Conservation (phyloP, 2,888 invertebrate genomes). For the Alloplasta piceator region DNA sequence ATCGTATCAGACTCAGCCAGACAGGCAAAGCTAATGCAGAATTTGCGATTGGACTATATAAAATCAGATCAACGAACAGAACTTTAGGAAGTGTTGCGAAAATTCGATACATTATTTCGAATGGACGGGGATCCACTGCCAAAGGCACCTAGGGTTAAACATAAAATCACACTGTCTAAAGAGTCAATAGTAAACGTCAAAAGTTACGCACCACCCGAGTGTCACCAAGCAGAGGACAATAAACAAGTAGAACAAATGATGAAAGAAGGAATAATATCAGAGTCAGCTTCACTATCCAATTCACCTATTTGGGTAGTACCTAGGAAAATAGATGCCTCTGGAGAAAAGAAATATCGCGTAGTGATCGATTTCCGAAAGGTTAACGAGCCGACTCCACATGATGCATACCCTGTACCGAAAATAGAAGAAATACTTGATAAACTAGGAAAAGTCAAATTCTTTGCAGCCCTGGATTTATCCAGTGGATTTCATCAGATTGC, state of each 20-base stretch:
- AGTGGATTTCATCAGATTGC: conserved; percentile 70
- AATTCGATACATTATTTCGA: conserved; percentile 14
- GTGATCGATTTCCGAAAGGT: conserved; percentile 52
- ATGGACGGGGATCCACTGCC: too few relatives aligned
- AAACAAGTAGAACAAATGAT: conserved; percentile 17
- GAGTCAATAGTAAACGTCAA: conserved; percentile 15
- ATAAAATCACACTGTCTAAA: conserved; percentile 17
- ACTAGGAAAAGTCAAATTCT: conserved; percentile 65
- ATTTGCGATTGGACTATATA: conserved; percentile 7
- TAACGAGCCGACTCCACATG: conserved; percentile 35
- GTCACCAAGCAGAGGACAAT: conserved; percentile 7
- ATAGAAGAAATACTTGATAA: conserved; percentile 65
- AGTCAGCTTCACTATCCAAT: too few relatives aligned
- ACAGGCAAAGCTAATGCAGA: conserved; percentile 11
- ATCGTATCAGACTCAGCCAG: conserved; percentile 5
- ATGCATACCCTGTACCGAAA: conserved; percentile 48
- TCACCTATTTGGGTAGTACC: conserved; percentile 41
- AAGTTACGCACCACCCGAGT: conserved; percentile 10
- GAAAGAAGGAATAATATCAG: conserved; percentile 14
- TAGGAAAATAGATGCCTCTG: conserved; percentile 32
- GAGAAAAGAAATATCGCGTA: conserved; percentile 45
- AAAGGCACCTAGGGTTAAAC: conserved; percentile 1
- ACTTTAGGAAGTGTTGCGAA: conserved; percentile 12
- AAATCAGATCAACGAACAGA: conserved; percentile 16
- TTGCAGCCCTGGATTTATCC: conserved; percentile 67